Evolutionary conservation across 2,797 vertebrate species (phyloP), one percentile per base, ranked within the genome.

Genomic region (Danio tinwini): DNA sequence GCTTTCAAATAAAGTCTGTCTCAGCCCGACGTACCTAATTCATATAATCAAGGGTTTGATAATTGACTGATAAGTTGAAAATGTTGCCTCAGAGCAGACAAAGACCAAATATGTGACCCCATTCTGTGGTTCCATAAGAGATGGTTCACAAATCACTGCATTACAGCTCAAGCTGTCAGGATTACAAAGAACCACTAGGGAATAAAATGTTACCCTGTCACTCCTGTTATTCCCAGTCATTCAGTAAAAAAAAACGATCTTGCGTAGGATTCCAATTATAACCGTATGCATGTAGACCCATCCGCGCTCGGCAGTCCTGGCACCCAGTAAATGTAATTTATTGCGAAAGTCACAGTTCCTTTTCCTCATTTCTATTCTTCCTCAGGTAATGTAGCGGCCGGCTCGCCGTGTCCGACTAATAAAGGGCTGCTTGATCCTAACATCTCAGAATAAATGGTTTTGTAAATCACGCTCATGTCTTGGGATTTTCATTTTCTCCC

Each of bases 231-330:
- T 86, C 82, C 69, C 53, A 73, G 67, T 76, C 69, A 71, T 74
- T 83, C 64, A 10, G 21, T 80, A 71, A 29, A 16, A 55, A 55
- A 37, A 68, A 44, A 63, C 37, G 63, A 87, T 85, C 78, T 85
- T 69, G 69, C 67, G 59, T 76, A 76, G 78, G 82, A 83, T 86
- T 86, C 81, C 81, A 87, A 84, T 86, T 87, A 87, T 85, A 84
- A 58, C 62, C 68, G 14, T 16, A 76, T 40, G 64, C 50, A 70
- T 82, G 45, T 74, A 75, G 47, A 72, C 11, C 72, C 69, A 75
- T 40, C 40, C 19, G 47, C 37, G n/a, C 72, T 39, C 45, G 44
- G 42, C 61, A 59, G 64, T 76, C 68, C 72, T n/a, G 29, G 55
- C 45, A 58, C 77, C 59, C 59, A 68, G 76, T 79, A 70, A 78